Base-by-base conservation (phyloP, 1,140 invertebrate genomes). In the Lysiphlebus fabarum region DNA sequence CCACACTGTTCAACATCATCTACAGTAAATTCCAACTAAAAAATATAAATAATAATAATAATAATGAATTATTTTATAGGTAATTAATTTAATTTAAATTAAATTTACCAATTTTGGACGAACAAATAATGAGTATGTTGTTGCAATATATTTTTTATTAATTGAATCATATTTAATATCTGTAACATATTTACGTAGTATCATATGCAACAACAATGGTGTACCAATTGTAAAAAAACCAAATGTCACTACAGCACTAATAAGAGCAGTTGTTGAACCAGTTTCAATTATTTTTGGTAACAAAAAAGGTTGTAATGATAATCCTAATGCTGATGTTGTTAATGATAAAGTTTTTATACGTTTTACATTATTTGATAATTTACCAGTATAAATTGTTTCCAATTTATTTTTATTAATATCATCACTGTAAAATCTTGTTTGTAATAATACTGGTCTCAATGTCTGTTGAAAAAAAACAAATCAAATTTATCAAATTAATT, bases 181-280 rank as follows among this genome's bases (percentile, higher is more conserved):
- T 0, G 85, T 88, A 0, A 95, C 87, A 82, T 96, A 97, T 76
- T 91, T 91, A 68, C 89, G 94, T 4, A 90, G 88, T 11, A 96
- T 78, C 6, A 85, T 79, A 79, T 96, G 91, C 59, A 96, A 77
- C 33, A 96, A 69, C 14, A 93, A 45, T 1, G 95, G 94, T 6
- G 91, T 95, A 0, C 86, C 77, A 66, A 94, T 86, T 5, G 92
- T 89, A 70, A 94, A 91, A 64, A 93, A 84, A 26, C 87, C 88
- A 2, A 91, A 79, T 44, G 88, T 78, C 1, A 83, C 81, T 64
- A 85, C 87, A 6, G 88, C 57, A 5, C 82, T 84, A 55, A 89
- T 70, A 0, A 85, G 72, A 45, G 85, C 72, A 5, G 76, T 72
- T 26, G 17, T 71, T 47, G 75, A 75, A 44, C 83, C 83, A 6